Evolutionary conservation across 2,113 vertebrate genomes (phyloP).

Genomic region (Gopherus flavomarginatus): DNA sequence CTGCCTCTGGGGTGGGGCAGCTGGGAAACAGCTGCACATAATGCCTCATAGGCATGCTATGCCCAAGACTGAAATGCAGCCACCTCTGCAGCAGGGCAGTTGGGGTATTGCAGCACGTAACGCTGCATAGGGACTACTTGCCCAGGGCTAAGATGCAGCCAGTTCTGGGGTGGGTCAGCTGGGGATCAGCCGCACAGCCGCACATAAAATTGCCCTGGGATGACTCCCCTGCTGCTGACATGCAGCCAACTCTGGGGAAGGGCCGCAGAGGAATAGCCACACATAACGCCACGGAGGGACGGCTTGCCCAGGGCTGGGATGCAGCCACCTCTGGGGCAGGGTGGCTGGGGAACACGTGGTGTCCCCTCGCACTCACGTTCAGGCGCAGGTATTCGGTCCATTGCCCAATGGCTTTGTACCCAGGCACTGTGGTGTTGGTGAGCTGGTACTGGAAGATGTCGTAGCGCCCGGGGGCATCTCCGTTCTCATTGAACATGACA

Average conservation of each 20-base stretch:
- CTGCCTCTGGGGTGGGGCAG: neutral
- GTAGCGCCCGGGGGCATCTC: conserved; percentile 91
- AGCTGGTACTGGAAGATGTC: conserved; percentile 96
- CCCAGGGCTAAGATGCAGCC: neutral
- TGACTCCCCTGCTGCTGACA: neutral
- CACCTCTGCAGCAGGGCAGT: no score
- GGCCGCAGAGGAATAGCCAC: no score
- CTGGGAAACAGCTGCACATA: neutral
- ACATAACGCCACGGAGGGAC: neutral
- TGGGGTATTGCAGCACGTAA: no score
- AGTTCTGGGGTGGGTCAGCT: neutral
- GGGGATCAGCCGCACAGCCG: neutral
- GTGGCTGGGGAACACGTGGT: neutral
- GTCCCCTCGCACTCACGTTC: conserved; percentile 77
- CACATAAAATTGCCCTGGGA: neutral
- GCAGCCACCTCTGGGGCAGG: no score
- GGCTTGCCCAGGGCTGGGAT: neutral
- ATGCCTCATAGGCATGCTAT: neutral
- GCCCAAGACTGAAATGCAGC: neutral
- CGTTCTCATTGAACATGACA: conserved; percentile 92
- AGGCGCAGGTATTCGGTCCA: conserved; percentile 89
- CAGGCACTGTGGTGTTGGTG: conserved; percentile 83
- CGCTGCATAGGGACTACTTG: neutral
- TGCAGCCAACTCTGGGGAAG: neutral
- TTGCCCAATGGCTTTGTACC: conserved; percentile 88